Conservation (phyloP, 2,888 invertebrate genomes). For the Microdon myrmicae region DNA sequence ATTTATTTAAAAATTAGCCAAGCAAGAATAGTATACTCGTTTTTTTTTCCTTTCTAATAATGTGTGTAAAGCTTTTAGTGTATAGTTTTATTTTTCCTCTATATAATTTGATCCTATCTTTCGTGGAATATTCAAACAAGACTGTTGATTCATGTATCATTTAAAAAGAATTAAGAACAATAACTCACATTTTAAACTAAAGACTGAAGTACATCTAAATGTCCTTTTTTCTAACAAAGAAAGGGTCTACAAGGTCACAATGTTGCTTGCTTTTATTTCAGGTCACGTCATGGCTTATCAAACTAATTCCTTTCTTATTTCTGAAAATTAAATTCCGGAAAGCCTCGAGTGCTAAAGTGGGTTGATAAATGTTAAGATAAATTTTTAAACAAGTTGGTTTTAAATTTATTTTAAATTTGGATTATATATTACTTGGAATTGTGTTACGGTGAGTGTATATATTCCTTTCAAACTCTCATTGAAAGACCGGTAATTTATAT, state of each 20-base stretch:
- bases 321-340: too few relatives aligned
- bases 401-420: too few relatives aligned
- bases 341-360: too few relatives aligned
- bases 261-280: slow-evolving; percentile 10
- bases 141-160: slow-evolving; percentile 11
- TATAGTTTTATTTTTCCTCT: background rate
- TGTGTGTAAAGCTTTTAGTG: too few relatives aligned
- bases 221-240: slow-evolving; percentile 2
- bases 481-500: too few relatives aligned
- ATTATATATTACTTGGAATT: too few relatives aligned
- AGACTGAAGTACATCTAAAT: slow-evolving; percentile 38
- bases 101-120: background rate
- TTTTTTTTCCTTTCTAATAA: too few relatives aligned
- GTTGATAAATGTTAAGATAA: too few relatives aligned
- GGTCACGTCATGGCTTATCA: slow-evolving; percentile 8
- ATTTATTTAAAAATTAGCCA: slow-evolving; percentile 38
- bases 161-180: slow-evolving; percentile 5
- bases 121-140: slow-evolving; percentile 9
- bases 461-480: too few relatives aligned
- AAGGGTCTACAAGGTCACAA: slow-evolving; percentile 18
- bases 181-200: slow-evolving; percentile 25
- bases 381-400: too few relatives aligned
- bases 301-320: too few relatives aligned
- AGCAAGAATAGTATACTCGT: background rate
- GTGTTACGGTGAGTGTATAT: too few relatives aligned